These are phyloP conservation scores for Ophonus ardosiacus DNA, from an alignment of 2,888 invertebrate species.

Conservation along the genomic window DNA sequence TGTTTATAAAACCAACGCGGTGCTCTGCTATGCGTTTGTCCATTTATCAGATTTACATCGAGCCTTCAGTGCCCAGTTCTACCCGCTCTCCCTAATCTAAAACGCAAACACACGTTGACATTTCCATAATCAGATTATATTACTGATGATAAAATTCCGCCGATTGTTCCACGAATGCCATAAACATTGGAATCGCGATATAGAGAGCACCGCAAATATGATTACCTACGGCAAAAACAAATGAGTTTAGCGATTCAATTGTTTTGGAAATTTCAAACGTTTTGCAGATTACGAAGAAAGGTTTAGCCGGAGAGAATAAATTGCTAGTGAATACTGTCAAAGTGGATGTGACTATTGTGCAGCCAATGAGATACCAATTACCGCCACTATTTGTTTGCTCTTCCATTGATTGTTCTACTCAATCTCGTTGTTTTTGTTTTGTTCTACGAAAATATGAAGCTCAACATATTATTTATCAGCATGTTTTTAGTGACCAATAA, in stretches of 20 bases:
- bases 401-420: neutral
- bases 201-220: slow-evolving; percentile 55
- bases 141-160: slow-evolving; percentile 63
- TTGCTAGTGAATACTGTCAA: neutral
- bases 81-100: slow-evolving; percentile 55
- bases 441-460: neutral
- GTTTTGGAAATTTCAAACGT: slow-evolving; percentile 57
- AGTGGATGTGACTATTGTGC: neutral
- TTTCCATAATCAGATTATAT: slow-evolving; percentile 64
- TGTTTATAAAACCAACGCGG: slow-evolving; percentile 39
- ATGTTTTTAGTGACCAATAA: neutral
- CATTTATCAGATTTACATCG: slow-evolving; percentile 56
- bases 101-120: slow-evolving; percentile 64
- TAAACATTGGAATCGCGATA: slow-evolving; percentile 57
- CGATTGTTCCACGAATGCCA: slow-evolving; percentile 54
- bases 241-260: slow-evolving; percentile 58
- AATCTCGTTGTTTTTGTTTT: neutral
- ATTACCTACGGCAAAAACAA: slow-evolving; percentile 58
- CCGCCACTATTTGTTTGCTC: neutral
- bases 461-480: neutral
- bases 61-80: slow-evolving; percentile 15
- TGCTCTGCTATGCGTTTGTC: slow-evolving; percentile 36
- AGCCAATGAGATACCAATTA: neutral
- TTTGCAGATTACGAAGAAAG: slow-evolving; percentile 51
- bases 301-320: neutral